phyloP scores from a whole-genome alignment of 2,113 vertebrate genomes.

The Speoplatyrhinus poulsoni region DNA sequence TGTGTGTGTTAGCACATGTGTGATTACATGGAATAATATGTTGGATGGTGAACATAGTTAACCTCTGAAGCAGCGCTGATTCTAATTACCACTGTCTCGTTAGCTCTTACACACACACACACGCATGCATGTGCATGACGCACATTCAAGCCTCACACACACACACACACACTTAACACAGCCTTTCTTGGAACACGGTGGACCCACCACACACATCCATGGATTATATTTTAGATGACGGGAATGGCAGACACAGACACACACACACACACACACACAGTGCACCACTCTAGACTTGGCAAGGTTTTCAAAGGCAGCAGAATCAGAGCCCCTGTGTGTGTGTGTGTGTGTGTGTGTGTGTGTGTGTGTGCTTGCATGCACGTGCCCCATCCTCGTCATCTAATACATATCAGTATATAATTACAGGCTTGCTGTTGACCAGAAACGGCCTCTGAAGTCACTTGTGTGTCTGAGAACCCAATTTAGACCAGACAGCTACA shows the following conservation, averaged over 20 bases:
- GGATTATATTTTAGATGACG: slow-evolving; percentile 53
- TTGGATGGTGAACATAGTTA: slow-evolving; percentile 48
- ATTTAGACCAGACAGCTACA: slow-evolving; percentile 38
- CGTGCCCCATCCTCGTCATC: slow-evolving; percentile 35
- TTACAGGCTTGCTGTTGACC: slow-evolving; percentile 54
- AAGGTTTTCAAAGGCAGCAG: no score
- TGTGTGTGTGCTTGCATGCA: neutral
- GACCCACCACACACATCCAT: slow-evolving; percentile 59
- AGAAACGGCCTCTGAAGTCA: slow-evolving; percentile 61
- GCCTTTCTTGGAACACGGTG: slow-evolving; percentile 62
- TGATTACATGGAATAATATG: slow-evolving; percentile 62
- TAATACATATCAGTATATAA: slow-evolving; percentile 65
- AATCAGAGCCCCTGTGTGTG: neutral
- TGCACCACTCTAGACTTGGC: no score
- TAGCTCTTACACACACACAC: slow-evolving; percentile 36
- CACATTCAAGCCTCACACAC: slow-evolving; percentile 18
- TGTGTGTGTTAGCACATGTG: neutral
- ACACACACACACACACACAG: neutral
- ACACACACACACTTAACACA: slow-evolving; percentile 5
- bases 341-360: slow-evolving; percentile 11
- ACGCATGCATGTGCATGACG: neutral
- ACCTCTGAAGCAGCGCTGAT: slow-evolving; percentile 61
- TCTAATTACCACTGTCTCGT: slow-evolving; percentile 72
- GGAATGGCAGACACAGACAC: slow-evolving; percentile 46
- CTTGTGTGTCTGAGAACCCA: slow-evolving; percentile 37